phyloP scores from a whole-genome alignment of 2,888 invertebrate species.

The Coronaproctus castanopsis region DNA sequence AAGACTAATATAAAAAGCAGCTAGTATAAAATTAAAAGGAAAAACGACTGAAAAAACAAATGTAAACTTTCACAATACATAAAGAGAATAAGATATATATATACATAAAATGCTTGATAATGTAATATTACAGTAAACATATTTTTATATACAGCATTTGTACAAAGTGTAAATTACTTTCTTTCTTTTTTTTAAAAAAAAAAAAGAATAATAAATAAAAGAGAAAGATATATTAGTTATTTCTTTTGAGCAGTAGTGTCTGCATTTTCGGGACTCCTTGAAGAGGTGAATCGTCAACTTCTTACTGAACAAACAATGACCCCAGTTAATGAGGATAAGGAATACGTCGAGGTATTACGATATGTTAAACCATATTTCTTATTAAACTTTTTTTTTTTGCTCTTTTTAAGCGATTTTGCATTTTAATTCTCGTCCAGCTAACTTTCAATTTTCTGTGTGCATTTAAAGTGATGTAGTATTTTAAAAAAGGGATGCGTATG shows the following conservation, averaged over 20 bases:
- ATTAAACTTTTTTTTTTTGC: neutral
- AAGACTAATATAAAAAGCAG: too few species aligned
- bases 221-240: constrained; percentile 12
- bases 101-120: too few species aligned
- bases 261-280: constrained; percentile 59
- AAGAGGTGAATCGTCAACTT: constrained; percentile 55
- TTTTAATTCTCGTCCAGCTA: neutral
- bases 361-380: constrained; percentile 7
- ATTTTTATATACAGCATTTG: too few species aligned
- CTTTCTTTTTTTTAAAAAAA: too few species aligned
- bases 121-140: too few species aligned
- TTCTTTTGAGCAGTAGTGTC: constrained; percentile 41
- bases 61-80: neutral
- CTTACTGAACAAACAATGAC: constrained; percentile 7
- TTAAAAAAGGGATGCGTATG: too few species aligned
- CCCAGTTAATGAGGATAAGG: constrained; percentile 2
- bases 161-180: too few species aligned
- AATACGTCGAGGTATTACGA: constrained; percentile 10
- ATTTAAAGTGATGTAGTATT: too few species aligned
- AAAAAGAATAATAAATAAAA: too few species aligned
- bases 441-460: constrained; percentile 1
- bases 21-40: too few species aligned
- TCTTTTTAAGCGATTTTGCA: neutral
- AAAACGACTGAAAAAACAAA: too few species aligned
- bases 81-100: constrained; percentile 5